Evolutionary conservation across 2,888 invertebrate genomes (phyloP), one percentile per base, ranked within the genome.

Genomic region (Aphodius granarius): DNA sequence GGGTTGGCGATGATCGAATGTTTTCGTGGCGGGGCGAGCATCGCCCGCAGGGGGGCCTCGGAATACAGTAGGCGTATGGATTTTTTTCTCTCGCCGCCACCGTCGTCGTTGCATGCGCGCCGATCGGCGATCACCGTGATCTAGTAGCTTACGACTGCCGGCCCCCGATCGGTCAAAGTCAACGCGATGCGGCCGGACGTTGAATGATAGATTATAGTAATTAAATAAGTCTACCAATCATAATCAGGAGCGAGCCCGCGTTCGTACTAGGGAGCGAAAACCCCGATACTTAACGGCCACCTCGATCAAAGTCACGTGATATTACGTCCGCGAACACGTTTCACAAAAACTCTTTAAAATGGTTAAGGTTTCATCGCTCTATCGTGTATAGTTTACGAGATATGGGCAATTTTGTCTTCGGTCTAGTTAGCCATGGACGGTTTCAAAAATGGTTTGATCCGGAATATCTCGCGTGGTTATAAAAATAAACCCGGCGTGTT

Each of bases 221-320:
- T 86, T 86, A 86, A 86, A 86, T 86, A 86, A 86, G 85, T 86
- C 86, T 20, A 86, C 86, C 86, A 86, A 86, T 86, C 86, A 86
- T 86, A 86, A 85, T 85, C 84, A 68, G 43, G 43, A 43, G 9
- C n/a, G n/a, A n/a, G n/a, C n/a, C n/a, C n/a, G n/a, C n/a, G n/a
- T 43, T 43, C 43, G 43, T 43, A n/a, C n/a, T n/a, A 43, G 43
- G 43, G 43, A 43, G 43, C 43, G 43, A 43, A 43, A 43, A 43
- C 43, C 43, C 43, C 43, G 43, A 43, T 43, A 43, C 43, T 43
- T n/a, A 43, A 6, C 13, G 43, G 43, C 43, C 43, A 43, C 43
- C 43, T 43, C 43, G 43, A 43, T 43, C 43, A 43, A 43, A 43
- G 43, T 43, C 43, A 43, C 43, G 43, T 43, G 43, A 43, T 43